These are phyloP conservation scores for Isichthys henryi DNA, from an alignment of 2,113 vertebrate species.

Conservation along the genomic window DNA sequence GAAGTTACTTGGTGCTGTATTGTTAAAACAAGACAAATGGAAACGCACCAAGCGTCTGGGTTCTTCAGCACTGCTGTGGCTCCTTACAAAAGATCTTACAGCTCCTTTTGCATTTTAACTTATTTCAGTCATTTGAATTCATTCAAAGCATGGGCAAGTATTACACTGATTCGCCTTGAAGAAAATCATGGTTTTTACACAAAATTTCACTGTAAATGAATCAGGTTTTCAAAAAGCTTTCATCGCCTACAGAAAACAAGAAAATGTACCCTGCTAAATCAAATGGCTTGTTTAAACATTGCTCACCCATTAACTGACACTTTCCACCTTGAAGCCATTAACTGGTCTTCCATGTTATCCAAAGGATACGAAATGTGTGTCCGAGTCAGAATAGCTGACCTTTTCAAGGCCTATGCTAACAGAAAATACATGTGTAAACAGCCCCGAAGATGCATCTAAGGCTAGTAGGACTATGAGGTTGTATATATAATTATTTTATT, in stretches of 20 bases:
- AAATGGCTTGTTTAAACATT: background rate
- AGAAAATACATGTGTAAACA: background rate
- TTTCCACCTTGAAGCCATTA: background rate
- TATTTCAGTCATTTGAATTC: background rate
- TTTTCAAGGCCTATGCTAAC: background rate
- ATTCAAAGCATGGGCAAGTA: background rate
- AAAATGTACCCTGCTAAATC: background rate
- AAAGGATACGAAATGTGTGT: background rate
- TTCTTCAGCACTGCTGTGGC: background rate
- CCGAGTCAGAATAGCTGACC: background rate
- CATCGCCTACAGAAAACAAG: background rate
- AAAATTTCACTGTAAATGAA: background rate
- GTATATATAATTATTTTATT: background rate
- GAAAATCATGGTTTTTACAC: background rate
- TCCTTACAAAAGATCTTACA: background rate
- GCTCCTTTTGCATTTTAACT: background rate
- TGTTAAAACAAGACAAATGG: background rate
- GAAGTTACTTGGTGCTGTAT: background rate
- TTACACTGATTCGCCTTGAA: background rate
- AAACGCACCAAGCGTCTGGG: background rate
- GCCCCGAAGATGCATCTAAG: background rate
- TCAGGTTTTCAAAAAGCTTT: background rate
- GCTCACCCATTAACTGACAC: background rate
- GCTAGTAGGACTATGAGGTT: background rate
- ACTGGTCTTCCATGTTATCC: background rate